These are phyloP conservation scores for Rhinoderma darwinii DNA, from an alignment of 2,113 vertebrate genomes.

Conservation along the genomic window DNA sequence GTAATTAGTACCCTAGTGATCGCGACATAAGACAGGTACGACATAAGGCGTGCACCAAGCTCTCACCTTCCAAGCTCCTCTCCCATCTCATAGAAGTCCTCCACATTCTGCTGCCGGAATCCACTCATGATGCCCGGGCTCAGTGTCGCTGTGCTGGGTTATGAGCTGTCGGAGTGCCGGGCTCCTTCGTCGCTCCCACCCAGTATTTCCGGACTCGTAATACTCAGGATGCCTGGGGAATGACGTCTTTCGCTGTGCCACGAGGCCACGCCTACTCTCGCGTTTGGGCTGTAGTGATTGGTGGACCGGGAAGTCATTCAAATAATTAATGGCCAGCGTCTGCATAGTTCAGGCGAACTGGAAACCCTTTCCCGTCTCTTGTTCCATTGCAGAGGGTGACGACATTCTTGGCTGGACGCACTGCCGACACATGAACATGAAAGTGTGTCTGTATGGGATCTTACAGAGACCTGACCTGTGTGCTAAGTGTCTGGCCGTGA, in stretches of 20 bases:
- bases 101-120: constrained; percentile 80
- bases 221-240: neutral
- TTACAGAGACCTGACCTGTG: too few relatives aligned
- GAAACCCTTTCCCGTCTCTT: too few relatives aligned
- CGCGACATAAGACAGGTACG: too few relatives aligned
- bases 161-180: rapidly evolving
- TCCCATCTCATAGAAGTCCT: constrained; percentile 80
- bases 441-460: too few relatives aligned
- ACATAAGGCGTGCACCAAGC: neutral
- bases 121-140: constrained; percentile 69
- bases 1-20: too few relatives aligned
- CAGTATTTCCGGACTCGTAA: neutral
- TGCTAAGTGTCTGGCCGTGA: too few relatives aligned
- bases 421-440: too few relatives aligned
- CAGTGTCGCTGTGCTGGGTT: neutral
- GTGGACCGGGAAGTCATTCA: neutral
- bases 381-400: too few relatives aligned
- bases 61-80: constrained; percentile 82
- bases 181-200: rapidly evolving
- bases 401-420: too few relatives aligned
- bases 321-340: neutral
- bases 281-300: neutral
- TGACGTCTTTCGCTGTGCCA: constrained; percentile 18
- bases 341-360: neutral
- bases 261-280: neutral